phyloP scores from a whole-genome alignment of 2,797 vertebrate species.

The Diplodus puntazzo region DNA sequence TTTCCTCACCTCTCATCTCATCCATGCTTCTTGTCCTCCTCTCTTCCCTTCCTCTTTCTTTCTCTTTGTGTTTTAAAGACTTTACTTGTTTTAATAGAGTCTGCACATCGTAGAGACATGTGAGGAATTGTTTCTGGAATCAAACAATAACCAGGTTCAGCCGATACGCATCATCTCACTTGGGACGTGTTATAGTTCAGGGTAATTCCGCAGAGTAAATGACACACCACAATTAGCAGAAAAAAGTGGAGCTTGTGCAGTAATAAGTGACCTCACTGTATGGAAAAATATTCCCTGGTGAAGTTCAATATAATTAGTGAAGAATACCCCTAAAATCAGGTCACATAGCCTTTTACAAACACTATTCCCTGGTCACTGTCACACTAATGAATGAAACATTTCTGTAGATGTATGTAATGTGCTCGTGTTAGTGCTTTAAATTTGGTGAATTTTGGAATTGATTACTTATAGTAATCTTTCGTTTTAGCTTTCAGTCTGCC shows the following conservation, averaged over 20 bases:
- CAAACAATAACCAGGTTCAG: slow-evolving; percentile 46
- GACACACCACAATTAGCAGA: slow-evolving; percentile 75
- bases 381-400: slow-evolving; percentile 43
- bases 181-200: slow-evolving; percentile 70
- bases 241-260: slow-evolving; percentile 72
- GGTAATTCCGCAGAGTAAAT: slow-evolving; percentile 70
- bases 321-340: slow-evolving; percentile 78
- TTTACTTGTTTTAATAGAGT: neutral
- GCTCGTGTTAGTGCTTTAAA: neutral
- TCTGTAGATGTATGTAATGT: slow-evolving; percentile 13
- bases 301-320: slow-evolving; percentile 75
- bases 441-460: neutral
- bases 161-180: slow-evolving; percentile 46
- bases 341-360: slow-evolving; percentile 66
- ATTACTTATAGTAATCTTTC: neutral
- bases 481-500: neutral
- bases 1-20: neutral
- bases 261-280: slow-evolving; percentile 76
- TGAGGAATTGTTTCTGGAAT: slow-evolving; percentile 7
- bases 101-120: slow-evolving; percentile 2
- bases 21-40: neutral
- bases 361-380: slow-evolving; percentile 32
- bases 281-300: slow-evolving; percentile 71
- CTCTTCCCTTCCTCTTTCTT: neutral
- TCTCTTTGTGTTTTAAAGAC: neutral